Percentiles rank a stretch among this genome's conserved stretches.
phyloP scores from a whole-genome alignment of 2,797 vertebrate genomes.

The Pseudocheirus occidentalis region DNA sequence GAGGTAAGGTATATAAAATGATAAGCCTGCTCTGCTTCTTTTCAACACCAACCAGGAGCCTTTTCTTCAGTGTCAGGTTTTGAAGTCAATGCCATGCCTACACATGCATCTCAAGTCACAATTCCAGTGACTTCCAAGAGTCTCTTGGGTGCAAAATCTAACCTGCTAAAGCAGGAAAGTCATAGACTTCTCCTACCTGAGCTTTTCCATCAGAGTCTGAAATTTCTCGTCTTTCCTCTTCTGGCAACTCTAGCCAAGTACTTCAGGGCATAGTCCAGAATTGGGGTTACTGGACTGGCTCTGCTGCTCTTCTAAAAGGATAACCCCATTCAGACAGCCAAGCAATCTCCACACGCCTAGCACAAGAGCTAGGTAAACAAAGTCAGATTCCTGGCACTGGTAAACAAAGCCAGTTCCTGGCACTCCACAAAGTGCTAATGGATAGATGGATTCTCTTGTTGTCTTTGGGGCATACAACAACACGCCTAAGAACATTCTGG shows the following conservation, averaged over 20 bases:
- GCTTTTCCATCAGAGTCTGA: constrained; percentile 36
- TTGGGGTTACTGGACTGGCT: not conserved
- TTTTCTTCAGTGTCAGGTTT: constrained; percentile 31
- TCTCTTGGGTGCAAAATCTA: constrained; percentile 52
- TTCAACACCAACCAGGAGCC: constrained; percentile 15
- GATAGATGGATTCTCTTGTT: not conserved
- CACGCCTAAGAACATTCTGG: not conserved
- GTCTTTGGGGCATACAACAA: not conserved
- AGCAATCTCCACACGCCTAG: not conserved
- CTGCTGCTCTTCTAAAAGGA: constrained; percentile 1
- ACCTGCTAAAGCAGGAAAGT: not conserved
- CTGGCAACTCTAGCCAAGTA: not conserved
- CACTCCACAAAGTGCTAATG: not conserved
- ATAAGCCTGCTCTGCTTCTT: constrained; percentile 18
- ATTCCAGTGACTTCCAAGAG: constrained; percentile 62
- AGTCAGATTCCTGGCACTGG: not conserved
- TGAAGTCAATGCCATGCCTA: constrained; percentile 49
- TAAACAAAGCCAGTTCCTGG: not conserved
- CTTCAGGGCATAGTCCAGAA: not conserved
- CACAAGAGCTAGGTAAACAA: not conserved
- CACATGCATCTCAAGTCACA: constrained; percentile 48
- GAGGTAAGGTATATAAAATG: not conserved
- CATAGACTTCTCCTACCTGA: not conserved
- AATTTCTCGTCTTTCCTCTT: constrained; percentile 38
- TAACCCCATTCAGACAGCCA: not conserved